Evolutionary conservation across 1,140 invertebrate genomes (phyloP), one percentile per base, ranked within the genome.

Genomic region (Andrena cerasifolii): DNA sequence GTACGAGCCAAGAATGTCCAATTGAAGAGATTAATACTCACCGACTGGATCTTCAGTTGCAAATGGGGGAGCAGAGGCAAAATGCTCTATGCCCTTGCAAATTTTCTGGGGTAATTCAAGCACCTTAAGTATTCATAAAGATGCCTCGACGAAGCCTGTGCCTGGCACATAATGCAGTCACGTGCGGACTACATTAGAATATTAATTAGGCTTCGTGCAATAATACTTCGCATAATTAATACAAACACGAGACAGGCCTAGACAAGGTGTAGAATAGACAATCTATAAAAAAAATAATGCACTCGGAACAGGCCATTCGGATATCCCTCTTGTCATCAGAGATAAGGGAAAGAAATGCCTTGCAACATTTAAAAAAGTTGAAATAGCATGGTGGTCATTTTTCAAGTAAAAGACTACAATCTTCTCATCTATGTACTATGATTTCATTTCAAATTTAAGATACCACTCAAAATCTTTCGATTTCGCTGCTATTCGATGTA

Each of bases 31-130:
- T 80, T 93, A 45, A 80, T 89, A 43, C 86, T 93, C 33, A 91
- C 90, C 6, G 85, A 93, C 61, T 93, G 92, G 92, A 82, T 90
- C 12, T 90, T 90, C 40, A 88, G 87, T 43, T 88, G 87, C 71
- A 91, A 88, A 77, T 91, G 89, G 90, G 89, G 89, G 12, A 89
- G 90, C 73, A 87, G 89, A 8, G 85, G 84, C 66, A 88, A 90
- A 62, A 71, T 93, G 4, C 79, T 93, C 12, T 86, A 84, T 33
- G 86, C 89, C n/a, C 68, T 93, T 6, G 89, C 89, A 21, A 90
- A 88, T 72, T 90, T 92, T 58, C 65, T 92, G 14, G 88, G 90
- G 89, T 91, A 65, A 86, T 67, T 76, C 12, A 58, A 10, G 31
- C 5, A 3, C 45, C 21, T 6, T 10, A 10, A 40, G 5, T 28